Percentiles rank a stretch among this genome's conserved stretches.
phyloP scores from a whole-genome alignment of 2,113 vertebrate species.

The Alethe castanea region DNA sequence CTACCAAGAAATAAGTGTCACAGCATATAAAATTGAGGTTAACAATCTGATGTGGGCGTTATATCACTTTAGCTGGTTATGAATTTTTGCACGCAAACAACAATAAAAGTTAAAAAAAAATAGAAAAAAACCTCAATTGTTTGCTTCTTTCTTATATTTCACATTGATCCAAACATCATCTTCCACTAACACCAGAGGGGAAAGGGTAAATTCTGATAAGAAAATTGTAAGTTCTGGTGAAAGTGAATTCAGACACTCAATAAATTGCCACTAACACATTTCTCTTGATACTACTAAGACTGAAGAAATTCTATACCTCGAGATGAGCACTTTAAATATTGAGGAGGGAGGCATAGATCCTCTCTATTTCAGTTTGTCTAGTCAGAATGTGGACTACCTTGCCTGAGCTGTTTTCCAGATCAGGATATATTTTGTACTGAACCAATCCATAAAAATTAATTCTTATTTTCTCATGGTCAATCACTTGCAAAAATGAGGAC shows the following conservation, averaged over 20 bases:
- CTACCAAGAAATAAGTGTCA: neutral
- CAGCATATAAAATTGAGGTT: neutral
- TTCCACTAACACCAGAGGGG: neutral
- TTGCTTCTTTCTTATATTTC: neutral
- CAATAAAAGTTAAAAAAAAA: neutral
- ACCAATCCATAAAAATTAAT: neutral
- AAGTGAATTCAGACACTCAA: neutral
- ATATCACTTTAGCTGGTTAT: neutral
- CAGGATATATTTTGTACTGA: neutral
- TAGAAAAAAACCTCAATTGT: rapidly evolving
- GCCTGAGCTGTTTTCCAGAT: neutral
- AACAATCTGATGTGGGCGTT: neutral
- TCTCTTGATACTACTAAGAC: neutral
- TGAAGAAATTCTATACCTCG: neutral
- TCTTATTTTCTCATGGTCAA: neutral
- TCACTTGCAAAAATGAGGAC: neutral
- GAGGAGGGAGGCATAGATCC: neutral
- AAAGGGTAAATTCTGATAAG: neutral
- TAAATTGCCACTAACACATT: neutral
- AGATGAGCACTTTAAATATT: neutral
- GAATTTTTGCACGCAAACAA: neutral
- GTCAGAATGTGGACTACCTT: neutral
- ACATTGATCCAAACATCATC: neutral
- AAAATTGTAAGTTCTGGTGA: neutral
- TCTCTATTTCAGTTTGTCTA: neutral